Evolutionary conservation across 2,888 invertebrate genomes (phyloP), one percentile per base, ranked within the genome.

Genomic region (Chesias legatella): DNA sequence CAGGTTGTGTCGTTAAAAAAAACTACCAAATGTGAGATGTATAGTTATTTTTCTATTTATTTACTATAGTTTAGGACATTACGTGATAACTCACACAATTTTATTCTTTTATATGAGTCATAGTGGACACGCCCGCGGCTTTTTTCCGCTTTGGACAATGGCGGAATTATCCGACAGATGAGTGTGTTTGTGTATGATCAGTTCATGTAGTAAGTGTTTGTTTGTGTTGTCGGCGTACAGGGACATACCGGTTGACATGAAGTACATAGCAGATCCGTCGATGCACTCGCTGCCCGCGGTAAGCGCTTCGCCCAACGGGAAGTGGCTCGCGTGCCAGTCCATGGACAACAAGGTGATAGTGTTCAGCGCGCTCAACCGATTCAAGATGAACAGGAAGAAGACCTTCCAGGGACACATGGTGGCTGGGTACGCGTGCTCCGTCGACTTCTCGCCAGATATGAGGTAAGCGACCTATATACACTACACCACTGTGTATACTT

Each of bases 221-320:
- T 6, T 20, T 28, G 8, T 23, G n/a, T n/a, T n/a, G n/a, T n/a
- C n/a, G n/a, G n/a, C n/a, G n/a, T 35, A 6, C 72, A 90, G 90
- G 90, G 96, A 97, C 72, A 97, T 97, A 64, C 97, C 97, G 0
- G 99, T 99, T 1, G 99, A 99, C 79, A 99, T 99, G 95, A 99
- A 99, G 77, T 98, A 99, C 79, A 99, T 99, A 53, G 99, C 99
- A 0, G 99, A 99, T 82, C 99, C 99, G 0, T 94, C 97, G 0
- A 98, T 99, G 97, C 99, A 99, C 82, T 98, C 99, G 3, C 96
- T 99, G 93, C 99, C 99, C 0, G 94, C 98, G 0, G 98, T 99
- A 0, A 96, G 97, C 0, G 91, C 94, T 4, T 94, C 98, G 0
- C 99, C 98, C 0, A 99, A 99, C 89, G 96, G 96, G 70, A 99